A percentile compares a stretch with the other conserved stretches of the same genome.
phyloP scores from a whole-genome alignment of 1,140 invertebrate species.

The Nebria ingens region DNA sequence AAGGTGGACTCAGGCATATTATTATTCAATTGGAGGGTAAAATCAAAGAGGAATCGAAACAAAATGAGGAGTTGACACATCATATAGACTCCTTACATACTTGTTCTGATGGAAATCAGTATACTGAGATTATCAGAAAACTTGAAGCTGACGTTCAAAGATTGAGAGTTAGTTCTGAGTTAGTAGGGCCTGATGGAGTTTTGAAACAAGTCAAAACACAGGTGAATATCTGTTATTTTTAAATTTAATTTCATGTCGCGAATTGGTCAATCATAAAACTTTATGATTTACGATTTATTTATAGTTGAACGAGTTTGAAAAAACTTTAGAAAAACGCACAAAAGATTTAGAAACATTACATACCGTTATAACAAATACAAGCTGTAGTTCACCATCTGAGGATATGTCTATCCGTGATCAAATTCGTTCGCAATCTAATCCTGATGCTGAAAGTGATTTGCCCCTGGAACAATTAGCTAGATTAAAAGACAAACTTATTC shows the following conservation, averaged over 20 bases:
- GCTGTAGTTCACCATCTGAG: slow-evolving; percentile 61
- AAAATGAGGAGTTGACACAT: slow-evolving; percentile 41
- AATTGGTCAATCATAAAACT: not conserved
- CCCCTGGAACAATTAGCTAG: slow-evolving; percentile 35
- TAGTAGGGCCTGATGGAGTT: slow-evolving; percentile 41
- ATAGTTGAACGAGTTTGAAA: slow-evolving; percentile 48
- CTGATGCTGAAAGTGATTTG: slow-evolving; percentile 29
- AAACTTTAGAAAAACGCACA: slow-evolving; percentile 51
- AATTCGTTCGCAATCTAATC: slow-evolving; percentile 25
- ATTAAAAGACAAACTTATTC: slow-evolving; percentile 54
- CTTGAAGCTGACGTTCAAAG: slow-evolving; percentile 48
- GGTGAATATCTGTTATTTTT: slow-evolving; percentile 20
- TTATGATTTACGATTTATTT: slow-evolving; percentile 21
- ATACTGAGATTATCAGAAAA: slow-evolving; percentile 40
- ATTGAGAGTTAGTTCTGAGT: slow-evolving; percentile 42
- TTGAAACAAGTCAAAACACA: slow-evolving; percentile 41
- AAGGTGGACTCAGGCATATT: slow-evolving; percentile 36
- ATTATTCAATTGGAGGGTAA: slow-evolving; percentile 36
- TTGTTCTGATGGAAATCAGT: slow-evolving; percentile 37
- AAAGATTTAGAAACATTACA: slow-evolving; percentile 58
- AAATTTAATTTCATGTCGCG: not conserved
- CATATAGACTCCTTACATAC: slow-evolving; percentile 41
- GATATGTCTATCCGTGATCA: slow-evolving; percentile 62
- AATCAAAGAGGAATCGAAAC: slow-evolving; percentile 42
- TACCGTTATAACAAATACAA: slow-evolving; percentile 43